Evolutionary conservation across 2,888 invertebrate genomes (phyloP), one percentile per base, ranked within the genome.

Genomic region (Dasypogon diadema): DNA sequence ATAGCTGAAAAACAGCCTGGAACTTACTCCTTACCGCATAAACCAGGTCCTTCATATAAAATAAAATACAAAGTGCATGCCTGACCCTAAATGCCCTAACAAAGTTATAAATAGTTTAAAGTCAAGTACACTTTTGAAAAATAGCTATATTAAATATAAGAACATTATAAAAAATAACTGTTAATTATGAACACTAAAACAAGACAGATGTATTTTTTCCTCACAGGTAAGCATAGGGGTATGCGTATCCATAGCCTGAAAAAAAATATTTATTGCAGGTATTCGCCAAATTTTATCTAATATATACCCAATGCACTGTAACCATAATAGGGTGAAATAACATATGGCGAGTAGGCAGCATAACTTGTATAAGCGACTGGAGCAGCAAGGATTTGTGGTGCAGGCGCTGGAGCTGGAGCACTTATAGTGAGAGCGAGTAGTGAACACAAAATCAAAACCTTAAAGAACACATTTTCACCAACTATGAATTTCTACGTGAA

Each of bases 361-460:
- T 75, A 30, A 26, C 75, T 76, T 63, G 75, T 65, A 18, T 60
- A 77, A 4, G 73, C 74, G 18, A 68, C 74, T 18, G 76, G 24
- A 21, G 75, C 34, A 21, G 65, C 48, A 21, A 42, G 46, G 37
- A 48, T 46, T 51, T 78, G 68, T 5, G 78, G 78, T 46, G 30
- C 42, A 56, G 78, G 78, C 14, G 60, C 76, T 34, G 78, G 78
- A 16, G 76, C 76, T 26, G 76, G 76, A 58, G 76, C 77, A 22
- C 74, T 30, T 12, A 56, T 8, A 16, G 74, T 60, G 18, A 70
- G 2, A 14, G 72, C 74, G 10, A 78, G 16, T 54, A 78, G 21
- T 24, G 73, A 75, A 46, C 60, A 77, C 56, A 77, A 76, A 55
- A 78, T 37, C 14, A 76, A 26, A 22, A 55, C 76, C 77, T 78